phyloP scores from a whole-genome alignment of 1,140 invertebrate genomes.

The Bombus impatiens region DNA sequence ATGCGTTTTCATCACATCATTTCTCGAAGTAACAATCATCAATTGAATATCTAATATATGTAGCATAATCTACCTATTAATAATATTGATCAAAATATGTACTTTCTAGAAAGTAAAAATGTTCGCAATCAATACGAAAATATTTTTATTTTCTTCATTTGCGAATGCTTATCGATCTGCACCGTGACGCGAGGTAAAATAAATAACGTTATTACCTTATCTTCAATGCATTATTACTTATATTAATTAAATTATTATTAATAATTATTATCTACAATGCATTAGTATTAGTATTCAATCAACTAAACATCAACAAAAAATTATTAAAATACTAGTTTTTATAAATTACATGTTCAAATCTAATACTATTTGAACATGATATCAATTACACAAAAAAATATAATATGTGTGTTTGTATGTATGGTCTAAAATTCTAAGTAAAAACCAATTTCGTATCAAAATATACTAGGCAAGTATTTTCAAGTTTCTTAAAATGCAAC shows the following conservation, averaged over 20 bases:
- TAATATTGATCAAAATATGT: too few relatives aligned
- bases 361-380: background rate
- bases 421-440: background rate
- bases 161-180: slow-evolving; percentile 13
- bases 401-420: background rate
- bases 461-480: background rate
- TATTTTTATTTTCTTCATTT: slow-evolving; percentile 7
- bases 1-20: background rate
- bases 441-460: background rate
- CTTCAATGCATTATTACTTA: background rate
- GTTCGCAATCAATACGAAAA: background rate
- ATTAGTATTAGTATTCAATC: background rate
- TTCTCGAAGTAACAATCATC: background rate
- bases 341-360: background rate
- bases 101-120: background rate
- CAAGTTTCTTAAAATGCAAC: background rate
- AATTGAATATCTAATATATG: background rate
- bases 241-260: background rate
- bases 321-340: background rate
- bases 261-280: background rate
- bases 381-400: background rate
- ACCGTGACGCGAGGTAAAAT: background rate
- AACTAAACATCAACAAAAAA: background rate
- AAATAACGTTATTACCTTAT: slow-evolving; percentile 2
- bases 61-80: too few relatives aligned